Conservation (phyloP, 2,113 vertebrate genomes). For the Hippopotamus amphibius region DNA sequence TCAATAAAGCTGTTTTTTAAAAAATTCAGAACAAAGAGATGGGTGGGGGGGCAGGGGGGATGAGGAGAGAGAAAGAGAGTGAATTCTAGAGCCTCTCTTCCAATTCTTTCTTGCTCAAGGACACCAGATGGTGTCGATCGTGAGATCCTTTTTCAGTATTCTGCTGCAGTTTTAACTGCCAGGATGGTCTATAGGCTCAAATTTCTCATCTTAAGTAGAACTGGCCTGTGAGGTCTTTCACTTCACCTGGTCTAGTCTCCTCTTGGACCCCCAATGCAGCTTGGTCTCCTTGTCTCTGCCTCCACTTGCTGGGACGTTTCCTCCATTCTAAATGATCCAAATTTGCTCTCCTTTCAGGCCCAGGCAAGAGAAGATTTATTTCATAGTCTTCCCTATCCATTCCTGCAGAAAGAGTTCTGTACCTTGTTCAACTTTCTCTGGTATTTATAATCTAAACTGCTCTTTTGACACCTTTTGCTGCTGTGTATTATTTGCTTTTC, state of each 20-base stretch:
- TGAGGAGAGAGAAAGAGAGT: not conserved
- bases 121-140: constrained; percentile 46
- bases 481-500: constrained; percentile 46
- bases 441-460: constrained; percentile 60
- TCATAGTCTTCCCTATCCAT: constrained; percentile 30
- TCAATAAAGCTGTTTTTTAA: not conserved
- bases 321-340: constrained; percentile 40
- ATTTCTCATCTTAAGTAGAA: not conserved
- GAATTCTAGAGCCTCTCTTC: not conserved
- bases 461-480: constrained; percentile 60
- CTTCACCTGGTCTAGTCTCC: not conserved
- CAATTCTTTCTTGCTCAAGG: constrained; percentile 13
- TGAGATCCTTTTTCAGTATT: constrained; percentile 3
- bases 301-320: constrained; percentile 33
- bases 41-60: too few species aligned
- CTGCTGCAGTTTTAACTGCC: constrained; percentile 27
- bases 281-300: not conserved
- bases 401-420: constrained; percentile 54
- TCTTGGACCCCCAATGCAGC: not conserved
- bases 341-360: constrained; percentile 34
- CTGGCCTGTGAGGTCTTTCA: not conserved
- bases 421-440: constrained; percentile 16
- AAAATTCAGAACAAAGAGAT: not conserved
- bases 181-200: not conserved
- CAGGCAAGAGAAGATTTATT: constrained; percentile 56